Percentiles rank a stretch among this genome's conserved stretches.
Evolutionary conservation across 2,888 invertebrate species (phyloP).

Genomic region (Watsonalla cultraria): DNA sequence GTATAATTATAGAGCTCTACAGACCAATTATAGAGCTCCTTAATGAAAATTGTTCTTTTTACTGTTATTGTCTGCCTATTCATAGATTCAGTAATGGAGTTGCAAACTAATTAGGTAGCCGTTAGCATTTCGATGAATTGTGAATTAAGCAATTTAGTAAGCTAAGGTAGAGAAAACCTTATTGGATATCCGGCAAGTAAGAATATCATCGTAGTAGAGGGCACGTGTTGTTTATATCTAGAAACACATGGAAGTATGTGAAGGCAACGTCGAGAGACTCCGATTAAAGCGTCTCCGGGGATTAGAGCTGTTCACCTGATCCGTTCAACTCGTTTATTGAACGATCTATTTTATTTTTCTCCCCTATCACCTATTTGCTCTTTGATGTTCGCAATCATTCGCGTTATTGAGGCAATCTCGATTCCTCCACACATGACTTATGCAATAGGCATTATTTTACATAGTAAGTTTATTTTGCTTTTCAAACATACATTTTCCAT

Average conservation of each 20-base stretch:
- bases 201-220: background rate
- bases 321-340: conserved; percentile 33
- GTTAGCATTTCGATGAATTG: too few relatives aligned
- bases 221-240: conserved; percentile 7
- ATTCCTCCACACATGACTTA: conserved; percentile 18
- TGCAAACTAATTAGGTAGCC: too few relatives aligned
- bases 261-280: conserved; percentile 19
- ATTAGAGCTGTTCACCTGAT: conserved; percentile 30
- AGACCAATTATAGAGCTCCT: too few relatives aligned
- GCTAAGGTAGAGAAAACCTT: too few relatives aligned
- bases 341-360: conserved; percentile 34
- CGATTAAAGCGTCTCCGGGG: conserved; percentile 27
- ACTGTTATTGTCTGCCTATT: too few relatives aligned
- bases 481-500: too few relatives aligned
- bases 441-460: too few relatives aligned
- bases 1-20: too few relatives aligned
- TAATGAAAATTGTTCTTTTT: too few relatives aligned
- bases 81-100: too few relatives aligned
- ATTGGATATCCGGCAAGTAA: background rate
- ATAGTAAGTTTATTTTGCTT: too few relatives aligned
- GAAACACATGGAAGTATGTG: conserved; percentile 4
- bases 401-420: conserved; percentile 35
- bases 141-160: too few relatives aligned
- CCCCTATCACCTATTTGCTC: conserved; percentile 28
- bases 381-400: conserved; percentile 42